Evolutionary conservation across 2,888 invertebrate genomes (phyloP).

Genomic region (Phlogophora meticulosa): DNA sequence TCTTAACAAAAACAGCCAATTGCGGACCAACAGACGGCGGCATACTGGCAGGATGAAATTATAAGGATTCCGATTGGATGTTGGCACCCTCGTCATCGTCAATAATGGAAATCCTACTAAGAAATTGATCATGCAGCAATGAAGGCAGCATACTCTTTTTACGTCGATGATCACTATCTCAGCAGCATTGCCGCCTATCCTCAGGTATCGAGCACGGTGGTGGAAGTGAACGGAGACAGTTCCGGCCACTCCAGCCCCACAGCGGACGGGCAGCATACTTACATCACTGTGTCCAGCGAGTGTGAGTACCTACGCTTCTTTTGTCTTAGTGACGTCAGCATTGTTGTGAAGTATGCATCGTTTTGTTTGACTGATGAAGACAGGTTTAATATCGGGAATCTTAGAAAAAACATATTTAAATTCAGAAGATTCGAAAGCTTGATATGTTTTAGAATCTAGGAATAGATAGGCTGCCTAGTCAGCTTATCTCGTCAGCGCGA

Average conservation of each 20-base stretch:
- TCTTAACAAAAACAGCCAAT: background rate
- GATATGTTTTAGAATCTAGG: background rate
- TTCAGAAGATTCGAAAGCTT: no score
- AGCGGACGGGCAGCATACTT: conserved; percentile 90
- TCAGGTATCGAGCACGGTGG: conserved; percentile 86
- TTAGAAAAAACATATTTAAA: no score
- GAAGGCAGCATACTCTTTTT: background rate
- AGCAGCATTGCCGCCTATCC: conserved; percentile 26
- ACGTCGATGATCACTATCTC: background rate
- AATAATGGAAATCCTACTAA: conserved; percentile 3
- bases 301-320: conserved; percentile 41
- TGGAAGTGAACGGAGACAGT: conserved; percentile 90
- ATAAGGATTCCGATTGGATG: conserved; percentile 2
- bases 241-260: conserved; percentile 91
- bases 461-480: background rate
- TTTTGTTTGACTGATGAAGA: conserved; percentile 16
- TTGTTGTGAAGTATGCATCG: conserved; percentile 23
- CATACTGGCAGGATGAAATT: no score
- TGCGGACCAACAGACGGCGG: no score
- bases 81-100: conserved; percentile 5
- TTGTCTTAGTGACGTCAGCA: conserved; percentile 1
- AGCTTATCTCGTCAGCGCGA: background rate
- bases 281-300: conserved; percentile 91
- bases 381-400: background rate
- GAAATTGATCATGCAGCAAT: background rate